Conservation (phyloP, 1,140 invertebrate genomes). For the Drosophila cardini region DNA sequence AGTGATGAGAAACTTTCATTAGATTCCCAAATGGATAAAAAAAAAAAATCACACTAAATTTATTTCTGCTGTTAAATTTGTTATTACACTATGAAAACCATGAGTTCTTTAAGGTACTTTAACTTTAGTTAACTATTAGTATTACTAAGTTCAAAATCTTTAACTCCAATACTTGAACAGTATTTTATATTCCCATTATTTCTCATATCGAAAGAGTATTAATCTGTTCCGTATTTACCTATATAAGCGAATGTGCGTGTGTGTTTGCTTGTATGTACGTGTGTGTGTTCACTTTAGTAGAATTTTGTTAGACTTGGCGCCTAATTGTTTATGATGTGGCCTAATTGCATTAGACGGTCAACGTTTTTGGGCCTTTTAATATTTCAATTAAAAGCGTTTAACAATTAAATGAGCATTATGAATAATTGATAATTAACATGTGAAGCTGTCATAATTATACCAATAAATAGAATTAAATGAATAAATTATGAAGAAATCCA, state of each 20-base stretch:
- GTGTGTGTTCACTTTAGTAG: conserved; percentile 4
- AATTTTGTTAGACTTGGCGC: conserved; percentile 54
- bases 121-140: too few species aligned
- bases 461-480: not conserved
- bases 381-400: conserved; percentile 32
- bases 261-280: not conserved
- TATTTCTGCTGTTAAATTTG: too few species aligned
- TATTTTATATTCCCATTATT: too few species aligned
- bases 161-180: too few species aligned
- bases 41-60: too few species aligned
- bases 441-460: not conserved
- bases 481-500: not conserved
- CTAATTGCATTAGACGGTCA: conserved; percentile 65
- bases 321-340: conserved; percentile 69
- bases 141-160: too few species aligned
- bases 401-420: conserved; percentile 40
- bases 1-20: too few species aligned
- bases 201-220: not conserved
- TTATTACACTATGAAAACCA: too few species aligned
- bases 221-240: not conserved
- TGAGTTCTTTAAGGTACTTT: too few species aligned
- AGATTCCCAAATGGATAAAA: too few species aligned
- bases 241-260: conserved; percentile 5
- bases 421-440: conserved; percentile 47
- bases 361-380: conserved; percentile 37